Evolutionary conservation across 2,797 vertebrate genomes (phyloP), one percentile per base, ranked within the genome.

Genomic region (Amblyraja radiata): DNA sequence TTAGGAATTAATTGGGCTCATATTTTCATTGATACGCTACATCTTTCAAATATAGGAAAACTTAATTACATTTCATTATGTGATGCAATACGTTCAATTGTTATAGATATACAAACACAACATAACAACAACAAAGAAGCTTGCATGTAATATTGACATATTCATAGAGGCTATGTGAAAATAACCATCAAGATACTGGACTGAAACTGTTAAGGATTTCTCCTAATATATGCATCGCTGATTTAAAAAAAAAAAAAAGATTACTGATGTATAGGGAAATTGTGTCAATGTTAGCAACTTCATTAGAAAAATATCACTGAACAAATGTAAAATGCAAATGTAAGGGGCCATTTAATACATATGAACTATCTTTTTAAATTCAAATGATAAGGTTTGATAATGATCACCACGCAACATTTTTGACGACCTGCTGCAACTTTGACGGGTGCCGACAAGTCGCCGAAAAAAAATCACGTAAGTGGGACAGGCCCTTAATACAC

Each of bases 261-360:
- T 21, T 46, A 39, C 32, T 46, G 36, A 73, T 46, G 74, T 73
- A 28, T 74, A 4, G 16, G 2, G 39, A 4, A 92, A 46, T 58
- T 92, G 10, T n/a, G 63, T 16, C 90, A 71, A 71, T 73, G 11
- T 84, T 68, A 90, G 32, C n/a, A 90, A 25, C 18, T 36, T 3
- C 46, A 23, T 36, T 39, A 39, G 2, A 39, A 90, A 90, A 71
- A 32, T 23, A 10, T 14, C 39, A 21, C 63, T 71, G 32, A 90
- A 71, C 18, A 90, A 39, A 71, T 90, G 36, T 25, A 90, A 90
- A 90, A 90, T 13, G 84, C 63, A 88, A 90, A 10, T 25, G 25
- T 39, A 83, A 54, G 46, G 46, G 32, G n/a, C 83, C 46, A 86
- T 11, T 36, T 90, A 39, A 90, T 25, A 36, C 65, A 73, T n/a